Evolutionary conservation across 2,888 invertebrate species (phyloP).

Genomic region (Homarus gammarus): DNA sequence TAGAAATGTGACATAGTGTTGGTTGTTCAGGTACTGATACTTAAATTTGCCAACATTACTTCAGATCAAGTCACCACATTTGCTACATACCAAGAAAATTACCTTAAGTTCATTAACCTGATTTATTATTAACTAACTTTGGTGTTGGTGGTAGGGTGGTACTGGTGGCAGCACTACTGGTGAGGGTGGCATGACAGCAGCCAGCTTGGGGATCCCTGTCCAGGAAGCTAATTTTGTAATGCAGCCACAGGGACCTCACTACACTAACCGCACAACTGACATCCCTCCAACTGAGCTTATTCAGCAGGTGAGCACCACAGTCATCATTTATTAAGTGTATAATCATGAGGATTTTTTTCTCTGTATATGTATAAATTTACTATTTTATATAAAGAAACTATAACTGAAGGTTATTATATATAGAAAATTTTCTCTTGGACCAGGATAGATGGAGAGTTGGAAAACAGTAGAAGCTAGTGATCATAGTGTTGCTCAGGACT

Average conservation of each 20-base stretch:
- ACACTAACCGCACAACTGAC: constrained; percentile 69
- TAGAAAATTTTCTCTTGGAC: too few relatives aligned
- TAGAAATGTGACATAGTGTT: neutral
- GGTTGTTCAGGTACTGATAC: neutral
- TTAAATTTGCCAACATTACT: neutral
- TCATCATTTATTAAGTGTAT: too few relatives aligned
- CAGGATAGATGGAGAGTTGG: too few relatives aligned
- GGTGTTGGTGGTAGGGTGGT: constrained; percentile 37
- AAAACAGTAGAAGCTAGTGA: too few relatives aligned
- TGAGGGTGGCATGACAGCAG: constrained; percentile 8
- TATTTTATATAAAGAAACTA: too few relatives aligned
- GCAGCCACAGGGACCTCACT: constrained; percentile 57
- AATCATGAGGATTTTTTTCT: too few relatives aligned
- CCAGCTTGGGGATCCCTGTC: constrained; percentile 60
- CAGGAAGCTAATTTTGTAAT: constrained; percentile 64
- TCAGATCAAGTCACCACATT: neutral
- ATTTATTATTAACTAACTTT: constrained; percentile 14
- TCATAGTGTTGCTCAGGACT: too few relatives aligned
- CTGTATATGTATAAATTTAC: too few relatives aligned
- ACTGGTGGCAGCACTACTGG: constrained; percentile 24
- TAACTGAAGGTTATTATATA: too few relatives aligned
- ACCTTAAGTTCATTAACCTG: neutral
- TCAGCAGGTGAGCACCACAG: constrained; percentile 52
- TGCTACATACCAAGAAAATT: neutral
- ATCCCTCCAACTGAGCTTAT: constrained; percentile 53